Evolutionary conservation across 2,797 vertebrate genomes (phyloP).

Genomic region (Gastrophryne carolinensis): DNA sequence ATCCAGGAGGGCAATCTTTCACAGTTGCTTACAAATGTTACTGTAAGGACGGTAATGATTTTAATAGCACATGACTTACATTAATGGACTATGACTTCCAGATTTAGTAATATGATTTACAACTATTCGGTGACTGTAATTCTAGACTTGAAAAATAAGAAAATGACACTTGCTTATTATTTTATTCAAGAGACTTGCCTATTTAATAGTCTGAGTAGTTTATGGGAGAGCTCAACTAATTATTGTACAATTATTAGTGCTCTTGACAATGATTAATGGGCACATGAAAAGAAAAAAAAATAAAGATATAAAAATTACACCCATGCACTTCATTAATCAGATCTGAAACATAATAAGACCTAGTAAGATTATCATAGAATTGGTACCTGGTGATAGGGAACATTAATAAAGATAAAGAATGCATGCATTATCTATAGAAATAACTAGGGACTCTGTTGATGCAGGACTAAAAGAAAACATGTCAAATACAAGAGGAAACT

Average conservation of each 20-base stretch:
- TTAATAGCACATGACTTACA: constrained; percentile 44
- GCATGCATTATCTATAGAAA: no score
- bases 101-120: constrained; percentile 32
- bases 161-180: constrained; percentile 38
- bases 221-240: constrained; percentile 7
- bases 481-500: no score
- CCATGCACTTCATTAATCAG: background rate
- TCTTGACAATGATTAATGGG: constrained; percentile 40
- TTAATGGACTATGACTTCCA: constrained; percentile 27
- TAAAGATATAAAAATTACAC: background rate
- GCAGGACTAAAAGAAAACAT: no score
- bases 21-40: constrained; percentile 10
- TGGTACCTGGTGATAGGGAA: no score
- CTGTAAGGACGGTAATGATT: constrained; percentile 21
- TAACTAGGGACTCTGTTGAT: no score
- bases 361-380: no score
- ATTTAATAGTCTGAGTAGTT: constrained; percentile 20
- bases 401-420: no score
- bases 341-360: background rate
- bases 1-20: constrained; percentile 14
- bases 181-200: constrained; percentile 27
- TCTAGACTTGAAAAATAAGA: constrained; percentile 38
- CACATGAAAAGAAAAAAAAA: background rate
- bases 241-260: constrained; percentile 32
- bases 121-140: constrained; percentile 41